A percentile compares a stretch with the other conserved stretches of the same genome.
These are phyloP conservation scores for human DNA, from an alignment of 2,113 vertebrate genomes.

Conservation along the genomic window GRCh38 chr9:137657001-137657500, in stretches of 20 bases:
- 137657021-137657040: too few species aligned
- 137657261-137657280: not conserved
- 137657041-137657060: not conserved
- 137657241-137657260: rapidly evolving
- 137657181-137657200: not conserved
- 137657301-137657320: not conserved
- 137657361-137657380: too few species aligned
- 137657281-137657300: not conserved
- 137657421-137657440: not conserved
- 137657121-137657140: too few species aligned
- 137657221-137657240: not conserved
- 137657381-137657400: not conserved
- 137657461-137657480: too few species aligned
- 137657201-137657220: not conserved
- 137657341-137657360: not conserved
- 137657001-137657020: too few species aligned
- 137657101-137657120: too few species aligned
- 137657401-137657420: not conserved
- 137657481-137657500: too few species aligned
- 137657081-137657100: rapidly evolving
- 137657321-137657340: not conserved
- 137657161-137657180: not conserved
- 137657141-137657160: not conserved
- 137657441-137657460: too few species aligned
- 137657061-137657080: not conserved